Base-by-base conservation (phyloP, 2,113 vertebrate species). In the Sinocyclocheilus anshuiensis region DNA sequence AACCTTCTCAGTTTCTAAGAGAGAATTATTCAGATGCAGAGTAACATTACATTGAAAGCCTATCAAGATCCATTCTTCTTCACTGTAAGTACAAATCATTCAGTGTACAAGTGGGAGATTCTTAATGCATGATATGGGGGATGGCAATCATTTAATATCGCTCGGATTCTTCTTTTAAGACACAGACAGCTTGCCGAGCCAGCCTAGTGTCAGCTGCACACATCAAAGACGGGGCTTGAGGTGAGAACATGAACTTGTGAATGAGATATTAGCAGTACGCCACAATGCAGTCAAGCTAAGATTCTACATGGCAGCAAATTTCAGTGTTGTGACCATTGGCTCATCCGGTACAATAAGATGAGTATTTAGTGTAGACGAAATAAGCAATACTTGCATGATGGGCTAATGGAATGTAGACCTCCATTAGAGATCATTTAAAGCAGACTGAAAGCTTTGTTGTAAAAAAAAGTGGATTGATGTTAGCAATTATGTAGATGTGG, bases 161-260 rank as follows among this genome's bases (percentile, higher is more conserved):
- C 33, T 39, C 94, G 93, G 94, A 91, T 92, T 91, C 93, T 94
- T 91, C 94, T 94, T 96, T 95, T 93, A 94, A 77, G 48, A 77
- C 48, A 96, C 95, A 95, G 95, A 92, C 93, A 95, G 96, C 95
- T 96, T 95, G 95, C 94, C 93, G 92, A 89, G 94, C 93, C 93
- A 90, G 95, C 94, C 95, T 95, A 94, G 95, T 95, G 95, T 95
- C 96, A 94, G 91, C 93, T 94, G 95, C 91, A 94, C 95, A 96
- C 95, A 96, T 97, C 96, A 97, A 96, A 97, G 94, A 94, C 94
- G 93, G 93, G 94, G 95, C 96, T 96, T 96, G 95, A 95, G 95
- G 96, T 94, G 95, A 95, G 95, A 96, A 97, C 93, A 94, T 92
- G 93, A 96, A 95, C 96, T 95, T 94, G 93, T 95, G 95, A 94